phyloP scores from a whole-genome alignment of 2,888 invertebrate species.

The Thera obeliscata region DNA sequence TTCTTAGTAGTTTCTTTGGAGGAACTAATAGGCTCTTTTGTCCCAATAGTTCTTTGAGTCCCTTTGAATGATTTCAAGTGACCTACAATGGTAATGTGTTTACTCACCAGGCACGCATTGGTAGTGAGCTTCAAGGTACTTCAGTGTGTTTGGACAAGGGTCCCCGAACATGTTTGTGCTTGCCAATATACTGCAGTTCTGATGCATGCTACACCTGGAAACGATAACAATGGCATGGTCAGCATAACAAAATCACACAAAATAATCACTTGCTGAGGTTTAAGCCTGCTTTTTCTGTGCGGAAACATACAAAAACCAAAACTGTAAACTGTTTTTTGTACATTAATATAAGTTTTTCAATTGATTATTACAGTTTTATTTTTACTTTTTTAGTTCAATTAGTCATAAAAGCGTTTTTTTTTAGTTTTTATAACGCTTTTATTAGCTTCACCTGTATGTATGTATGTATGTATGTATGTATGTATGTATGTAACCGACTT shows the following conservation, averaged over 20 bases:
- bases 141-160: slow-evolving; percentile 95
- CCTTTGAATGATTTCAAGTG: too few relatives aligned
- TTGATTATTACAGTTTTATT: slow-evolving; percentile 12
- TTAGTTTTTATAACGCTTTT: too few relatives aligned
- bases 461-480: too few relatives aligned
- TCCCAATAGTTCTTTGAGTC: too few relatives aligned
- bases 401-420: too few relatives aligned
- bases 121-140: slow-evolving; percentile 97
- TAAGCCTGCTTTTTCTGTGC: slow-evolving; percentile 5
- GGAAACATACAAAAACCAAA: not conserved
- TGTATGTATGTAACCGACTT: too few relatives aligned
- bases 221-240: slow-evolving; percentile 17
- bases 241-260: not conserved
- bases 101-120: slow-evolving; percentile 93
- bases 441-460: too few relatives aligned
- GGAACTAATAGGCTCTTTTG: too few relatives aligned
- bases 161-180: slow-evolving; percentile 95
- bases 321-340: not conserved
- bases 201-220: slow-evolving; percentile 94
- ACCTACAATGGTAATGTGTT: not conserved
- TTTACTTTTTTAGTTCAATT: too few relatives aligned
- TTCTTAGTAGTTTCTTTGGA: too few relatives aligned
- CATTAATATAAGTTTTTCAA: too few relatives aligned
- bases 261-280: slow-evolving; percentile 3
- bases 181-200: slow-evolving; percentile 95